Conservation (phyloP, 2,888 invertebrate genomes). For the Cephalotes varians region DNA sequence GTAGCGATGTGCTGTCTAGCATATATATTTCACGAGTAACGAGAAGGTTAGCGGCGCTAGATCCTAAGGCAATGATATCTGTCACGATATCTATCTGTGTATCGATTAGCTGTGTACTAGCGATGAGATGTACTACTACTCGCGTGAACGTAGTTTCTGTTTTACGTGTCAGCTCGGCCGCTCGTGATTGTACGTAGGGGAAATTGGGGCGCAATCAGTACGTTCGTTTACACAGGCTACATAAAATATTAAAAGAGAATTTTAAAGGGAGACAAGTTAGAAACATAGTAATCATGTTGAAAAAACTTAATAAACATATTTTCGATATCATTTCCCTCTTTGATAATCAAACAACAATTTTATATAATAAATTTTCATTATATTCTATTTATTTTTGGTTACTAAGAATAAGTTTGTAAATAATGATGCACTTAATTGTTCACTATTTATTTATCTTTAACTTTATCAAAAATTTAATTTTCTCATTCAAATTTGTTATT, state of each 20-base stretch:
- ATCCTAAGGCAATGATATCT: slow-evolving; percentile 33
- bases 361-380: background rate
- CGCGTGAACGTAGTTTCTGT: slow-evolving; percentile 49
- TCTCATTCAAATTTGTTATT: background rate
- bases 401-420: background rate
- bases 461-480: background rate
- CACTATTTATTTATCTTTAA: background rate
- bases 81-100: slow-evolving; percentile 56
- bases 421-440: background rate
- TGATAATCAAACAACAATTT: background rate
- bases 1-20: slow-evolving; percentile 56
- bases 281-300: background rate
- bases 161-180: slow-evolving; percentile 63
- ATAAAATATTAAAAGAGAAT: background rate
- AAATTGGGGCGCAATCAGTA: slow-evolving; percentile 37
- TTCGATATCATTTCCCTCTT: background rate
- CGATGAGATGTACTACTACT: slow-evolving; percentile 41
- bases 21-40: slow-evolving; percentile 51
- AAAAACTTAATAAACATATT: background rate
- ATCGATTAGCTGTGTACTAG: slow-evolving; percentile 56
- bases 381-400: background rate
- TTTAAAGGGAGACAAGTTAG: background rate
- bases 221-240: background rate
- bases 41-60: slow-evolving; percentile 62
- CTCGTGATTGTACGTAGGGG: slow-evolving; percentile 58